Conservation (phyloP, 1,140 invertebrate genomes). For the Cotesia typhae region DNA sequence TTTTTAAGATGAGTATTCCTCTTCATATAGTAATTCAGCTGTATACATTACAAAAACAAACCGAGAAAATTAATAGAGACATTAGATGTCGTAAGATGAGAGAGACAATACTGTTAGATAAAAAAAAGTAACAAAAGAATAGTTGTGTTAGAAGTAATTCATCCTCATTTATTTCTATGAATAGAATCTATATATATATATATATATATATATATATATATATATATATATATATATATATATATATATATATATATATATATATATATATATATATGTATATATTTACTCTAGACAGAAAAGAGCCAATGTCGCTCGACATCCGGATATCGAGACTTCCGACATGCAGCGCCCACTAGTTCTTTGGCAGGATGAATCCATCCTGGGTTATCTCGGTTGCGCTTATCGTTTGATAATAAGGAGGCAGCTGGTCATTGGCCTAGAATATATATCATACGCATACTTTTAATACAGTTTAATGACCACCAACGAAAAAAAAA, state of each 20-base stretch:
- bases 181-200: constrained; percentile 1
- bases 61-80: too few relatives aligned
- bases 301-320: constrained; percentile 3
- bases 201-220: neutral
- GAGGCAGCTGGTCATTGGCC: constrained; percentile 26
- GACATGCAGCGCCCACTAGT: constrained; percentile 16
- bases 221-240: neutral
- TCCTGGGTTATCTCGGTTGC: constrained; percentile 22
- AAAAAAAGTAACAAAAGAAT: neutral
- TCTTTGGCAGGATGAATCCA: constrained; percentile 28
- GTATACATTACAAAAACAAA: too few relatives aligned
- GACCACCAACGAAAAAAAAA: too few relatives aligned
- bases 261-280: constrained; percentile 1
- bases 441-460: neutral
- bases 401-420: constrained; percentile 10
- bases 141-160: neutral
- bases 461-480: neutral
- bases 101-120: too few relatives aligned
- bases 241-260: neutral
- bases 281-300: constrained; percentile 1
- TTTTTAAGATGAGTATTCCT: too few relatives aligned
- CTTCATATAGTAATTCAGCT: too few relatives aligned
- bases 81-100: too few relatives aligned
- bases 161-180: neutral
- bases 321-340: constrained; percentile 28